Evolutionary conservation across 2,888 invertebrate species (phyloP).

Genomic region (Diloba caeruleocephala): DNA sequence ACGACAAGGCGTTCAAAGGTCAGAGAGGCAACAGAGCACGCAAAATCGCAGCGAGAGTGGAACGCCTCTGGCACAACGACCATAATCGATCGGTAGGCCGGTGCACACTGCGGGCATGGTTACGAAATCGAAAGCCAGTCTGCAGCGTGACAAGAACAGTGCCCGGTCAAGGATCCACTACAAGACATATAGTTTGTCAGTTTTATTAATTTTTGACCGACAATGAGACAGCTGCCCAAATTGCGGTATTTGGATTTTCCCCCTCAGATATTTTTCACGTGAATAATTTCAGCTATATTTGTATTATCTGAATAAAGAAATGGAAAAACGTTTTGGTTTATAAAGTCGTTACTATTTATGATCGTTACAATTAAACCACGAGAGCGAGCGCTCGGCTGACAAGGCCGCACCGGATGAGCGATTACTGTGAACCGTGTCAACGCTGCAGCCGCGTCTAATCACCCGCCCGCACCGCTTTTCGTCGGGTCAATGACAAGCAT

Average conservation of each 20-base stretch:
- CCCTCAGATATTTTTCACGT: conserved; percentile 2
- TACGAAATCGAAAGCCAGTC: conserved; percentile 79
- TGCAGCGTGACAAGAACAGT: conserved; percentile 71
- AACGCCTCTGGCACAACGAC: conserved; percentile 77
- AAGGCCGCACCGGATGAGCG: conserved; percentile 82
- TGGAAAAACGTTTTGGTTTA: too few relatives aligned
- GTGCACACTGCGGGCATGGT: conserved; percentile 68
- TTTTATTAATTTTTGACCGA: conserved; percentile 22
- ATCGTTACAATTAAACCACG: conserved; percentile 34
- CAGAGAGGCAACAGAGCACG: conserved; percentile 59
- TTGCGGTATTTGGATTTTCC: conserved; percentile 5
- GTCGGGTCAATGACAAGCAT: conserved; percentile 74
- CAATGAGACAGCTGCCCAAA: conserved; percentile 10
- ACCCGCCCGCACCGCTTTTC: conserved; percentile 67
- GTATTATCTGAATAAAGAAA: background rate
- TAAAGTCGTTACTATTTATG: conserved; percentile 13
- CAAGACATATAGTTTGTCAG: conserved; percentile 39
- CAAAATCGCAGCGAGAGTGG: conserved; percentile 69
- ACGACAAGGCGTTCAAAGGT: conserved; percentile 59
- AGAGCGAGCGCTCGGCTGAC: conserved; percentile 54
- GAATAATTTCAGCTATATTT: conserved; percentile 1
- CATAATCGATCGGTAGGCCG: conserved; percentile 73
- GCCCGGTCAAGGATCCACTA: conserved; percentile 74
- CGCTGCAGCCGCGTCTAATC: conserved; percentile 77
- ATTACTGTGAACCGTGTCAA: conserved; percentile 82